phyloP scores from a whole-genome alignment of 2,797 vertebrate species.

The Jordanella pulchra region DNA sequence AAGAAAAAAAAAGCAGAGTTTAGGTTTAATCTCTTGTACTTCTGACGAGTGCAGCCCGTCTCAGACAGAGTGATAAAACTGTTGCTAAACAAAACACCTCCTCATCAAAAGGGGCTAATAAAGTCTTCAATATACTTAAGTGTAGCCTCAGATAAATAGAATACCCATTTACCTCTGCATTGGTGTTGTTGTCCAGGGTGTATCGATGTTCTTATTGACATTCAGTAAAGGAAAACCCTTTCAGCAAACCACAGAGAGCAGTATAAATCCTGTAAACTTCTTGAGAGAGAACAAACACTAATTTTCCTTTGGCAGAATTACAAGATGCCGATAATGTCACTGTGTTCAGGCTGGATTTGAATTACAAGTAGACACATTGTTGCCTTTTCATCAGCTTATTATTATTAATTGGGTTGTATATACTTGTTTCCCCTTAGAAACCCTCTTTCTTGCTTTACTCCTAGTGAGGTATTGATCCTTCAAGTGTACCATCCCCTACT shows the following conservation, averaged over 20 bases:
- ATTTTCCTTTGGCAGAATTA: slow-evolving; percentile 73
- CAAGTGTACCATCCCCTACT: slow-evolving; percentile 80
- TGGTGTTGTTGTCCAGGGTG: slow-evolving; percentile 70
- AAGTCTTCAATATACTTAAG: slow-evolving; percentile 80
- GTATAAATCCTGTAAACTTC: slow-evolving; percentile 66
- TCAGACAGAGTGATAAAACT: slow-evolving; percentile 67
- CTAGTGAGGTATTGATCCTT: slow-evolving; percentile 85
- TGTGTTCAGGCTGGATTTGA: slow-evolving; percentile 73
- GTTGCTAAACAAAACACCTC: slow-evolving; percentile 76
- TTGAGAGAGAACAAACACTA: slow-evolving; percentile 52
- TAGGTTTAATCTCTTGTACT: slow-evolving; percentile 52
- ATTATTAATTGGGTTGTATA: slow-evolving; percentile 82
- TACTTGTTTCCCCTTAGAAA: slow-evolving; percentile 78
- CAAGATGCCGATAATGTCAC: slow-evolving; percentile 73
- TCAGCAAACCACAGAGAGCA: slow-evolving; percentile 62
- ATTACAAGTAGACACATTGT: slow-evolving; percentile 78
- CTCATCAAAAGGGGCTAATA: slow-evolving; percentile 75
- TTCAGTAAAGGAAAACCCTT: slow-evolving; percentile 76
- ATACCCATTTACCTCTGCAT: slow-evolving; percentile 63
- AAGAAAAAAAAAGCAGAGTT: slow-evolving; percentile 50
- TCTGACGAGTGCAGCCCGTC: slow-evolving; percentile 61
- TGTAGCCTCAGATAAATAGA: slow-evolving; percentile 76
- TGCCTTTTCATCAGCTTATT: slow-evolving; percentile 83
- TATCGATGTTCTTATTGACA: slow-evolving; percentile 74
- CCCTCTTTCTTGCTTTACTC: slow-evolving; percentile 68